Base-by-base conservation (phyloP, 2,888 invertebrate species). In the Chloromyia formosa region DNA sequence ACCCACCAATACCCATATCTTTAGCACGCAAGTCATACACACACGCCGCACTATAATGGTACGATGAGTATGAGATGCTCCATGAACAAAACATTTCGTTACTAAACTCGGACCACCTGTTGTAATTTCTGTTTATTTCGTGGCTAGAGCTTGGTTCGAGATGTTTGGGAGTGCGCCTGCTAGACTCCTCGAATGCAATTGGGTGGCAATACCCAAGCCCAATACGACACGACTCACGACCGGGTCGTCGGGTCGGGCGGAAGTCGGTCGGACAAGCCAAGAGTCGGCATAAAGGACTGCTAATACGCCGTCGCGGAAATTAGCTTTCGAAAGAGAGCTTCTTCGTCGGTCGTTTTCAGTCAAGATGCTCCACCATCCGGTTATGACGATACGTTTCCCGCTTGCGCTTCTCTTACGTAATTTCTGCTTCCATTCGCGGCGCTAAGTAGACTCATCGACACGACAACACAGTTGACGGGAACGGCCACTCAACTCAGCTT, bases 221-320 rank as follows among this genome's bases (percentile, higher is more conserved):
- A n/a, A 49, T 10, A 35, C 27, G 27, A 35, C 27, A 35, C 27
- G 49, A 12, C 49, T n/a, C 16, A 12, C 49, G 49, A n/a, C 49
- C 49, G 49, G 49, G 16, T 2, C 12, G 49, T n/a, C 5, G 49
- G 4, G 49, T 3, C 12, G 49, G 16, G 49, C 49, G 49, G 49
- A 49, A 7, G 49, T 49, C 49, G 49, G 49, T 1, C 49, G 7
- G 27, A 35, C 27, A 7, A 35, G 49, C 49, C 49, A 49, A 49
- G 2, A 49, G 3, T 49, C 49, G 49, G 27, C 7, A 35, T 35
- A 35, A 35, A 49, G 49, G 49, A 49, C 49, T 49, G 14, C 14
- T n/a, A 49, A 12, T 49, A 49, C 49, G 49, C 49, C 49, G 49
- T n/a, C 49, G 49, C 49, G 49, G 49, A 49, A 49, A 49, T 49